Percentiles rank a stretch among this genome's conserved stretches.
Evolutionary conservation across 2,888 invertebrate species (phyloP).

Genomic region (Lasioglossum lativentre): DNA sequence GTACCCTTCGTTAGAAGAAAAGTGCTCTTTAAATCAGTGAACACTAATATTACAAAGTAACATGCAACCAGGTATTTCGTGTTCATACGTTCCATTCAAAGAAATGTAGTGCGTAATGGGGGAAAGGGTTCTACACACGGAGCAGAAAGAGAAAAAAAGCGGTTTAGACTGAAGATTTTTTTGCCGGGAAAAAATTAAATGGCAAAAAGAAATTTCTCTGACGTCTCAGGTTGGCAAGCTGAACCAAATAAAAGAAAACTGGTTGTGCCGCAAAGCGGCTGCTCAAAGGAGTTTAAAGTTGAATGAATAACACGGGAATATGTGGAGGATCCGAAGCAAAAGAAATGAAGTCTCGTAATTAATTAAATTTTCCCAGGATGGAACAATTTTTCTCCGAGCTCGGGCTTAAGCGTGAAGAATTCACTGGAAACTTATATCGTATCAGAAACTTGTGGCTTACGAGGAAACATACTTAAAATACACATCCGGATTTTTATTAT

Average conservation of each 20-base stretch:
- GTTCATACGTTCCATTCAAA: not conserved
- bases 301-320: conserved; percentile 43
- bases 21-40: too few species aligned
- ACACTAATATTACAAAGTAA: not conserved
- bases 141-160: not conserved
- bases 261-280: conserved; percentile 28
- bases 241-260: conserved; percentile 39
- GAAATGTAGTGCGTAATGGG: not conserved
- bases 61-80: not conserved
- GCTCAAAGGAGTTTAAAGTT: conserved; percentile 39
- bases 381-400: not conserved
- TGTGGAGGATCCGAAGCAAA: conserved; percentile 19
- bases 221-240: conserved; percentile 35
- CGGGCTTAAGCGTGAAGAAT: not conserved
- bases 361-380: conserved; percentile 41
- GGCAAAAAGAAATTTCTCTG: conserved; percentile 38
- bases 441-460: not conserved
- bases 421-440: not conserved
- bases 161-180: conserved; percentile 1
- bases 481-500: not conserved
- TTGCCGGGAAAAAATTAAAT: not conserved
- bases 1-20: too few species aligned
- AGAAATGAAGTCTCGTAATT: conserved; percentile 37
- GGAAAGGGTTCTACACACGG: not conserved
- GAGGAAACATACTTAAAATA: not conserved